phyloP scores from a whole-genome alignment of 2,113 vertebrate genomes.

The Rostratula benghalensis region DNA sequence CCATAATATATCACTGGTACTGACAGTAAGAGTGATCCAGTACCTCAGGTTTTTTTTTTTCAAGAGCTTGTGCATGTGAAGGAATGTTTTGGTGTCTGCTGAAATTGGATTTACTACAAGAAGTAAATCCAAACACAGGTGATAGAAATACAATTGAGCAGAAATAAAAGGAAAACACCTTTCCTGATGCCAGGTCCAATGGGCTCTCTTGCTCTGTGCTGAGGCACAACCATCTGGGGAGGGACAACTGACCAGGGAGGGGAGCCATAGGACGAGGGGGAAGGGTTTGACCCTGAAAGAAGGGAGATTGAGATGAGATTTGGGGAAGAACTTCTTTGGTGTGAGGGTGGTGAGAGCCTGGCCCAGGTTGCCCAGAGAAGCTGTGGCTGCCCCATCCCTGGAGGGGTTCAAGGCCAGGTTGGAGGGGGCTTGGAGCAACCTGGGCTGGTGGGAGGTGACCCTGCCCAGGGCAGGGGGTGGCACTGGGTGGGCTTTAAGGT shows the following conservation, averaged over 20 bases:
- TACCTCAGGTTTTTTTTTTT: neutral
- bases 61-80: neutral
- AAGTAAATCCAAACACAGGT: neutral
- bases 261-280: neutral
- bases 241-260: neutral
- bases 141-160: neutral
- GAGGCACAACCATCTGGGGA: neutral
- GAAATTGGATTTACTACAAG: neutral
- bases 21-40: neutral
- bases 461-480: neutral
- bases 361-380: neutral
- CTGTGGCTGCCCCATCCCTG: neutral
- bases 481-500: neutral
- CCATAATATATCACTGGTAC: accelerated
- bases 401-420: neutral
- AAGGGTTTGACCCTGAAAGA: neutral
- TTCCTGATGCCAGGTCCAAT: neutral
- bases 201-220: neutral
- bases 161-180: neutral
- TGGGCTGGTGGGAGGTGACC: neutral
- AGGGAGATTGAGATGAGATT: neutral
- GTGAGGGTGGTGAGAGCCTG: neutral
- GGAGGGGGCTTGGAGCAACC: neutral
- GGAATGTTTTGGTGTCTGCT: neutral
- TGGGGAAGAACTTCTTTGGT: neutral